A percentile compares a stretch with the other conserved stretches of the same genome.
Conservation (phyloP, 2,888 invertebrate genomes). For the Rhabditoides inermis region DNA sequence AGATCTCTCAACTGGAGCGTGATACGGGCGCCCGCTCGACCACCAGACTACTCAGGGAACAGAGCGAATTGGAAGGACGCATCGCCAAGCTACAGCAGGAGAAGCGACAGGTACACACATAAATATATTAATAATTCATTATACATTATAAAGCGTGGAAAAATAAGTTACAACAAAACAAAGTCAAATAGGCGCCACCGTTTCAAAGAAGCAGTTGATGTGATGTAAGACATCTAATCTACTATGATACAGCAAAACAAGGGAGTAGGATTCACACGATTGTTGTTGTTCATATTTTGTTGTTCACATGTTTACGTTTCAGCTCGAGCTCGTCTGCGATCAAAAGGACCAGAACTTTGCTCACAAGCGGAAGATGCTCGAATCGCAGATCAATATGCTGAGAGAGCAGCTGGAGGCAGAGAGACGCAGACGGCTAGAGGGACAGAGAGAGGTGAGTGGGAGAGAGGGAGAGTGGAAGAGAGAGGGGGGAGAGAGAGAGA, state of each 20-base stretch:
- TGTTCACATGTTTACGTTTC: conserved; percentile 2
- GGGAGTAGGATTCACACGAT: too few relatives aligned
- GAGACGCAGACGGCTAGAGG: conserved; percentile 17
- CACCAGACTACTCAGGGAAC: conserved; percentile 29
- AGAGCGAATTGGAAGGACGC: conserved; percentile 23
- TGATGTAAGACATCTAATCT: too few relatives aligned
- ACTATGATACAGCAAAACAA: too few relatives aligned
- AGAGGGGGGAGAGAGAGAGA: neutral
- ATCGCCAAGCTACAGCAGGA: conserved; percentile 29
- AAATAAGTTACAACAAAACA: too few relatives aligned
- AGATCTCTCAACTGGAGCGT: conserved; percentile 33
- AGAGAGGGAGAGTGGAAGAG: too few relatives aligned
- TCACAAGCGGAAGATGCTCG: conserved; percentile 32
- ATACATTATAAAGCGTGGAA: too few relatives aligned
- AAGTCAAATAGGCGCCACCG: too few relatives aligned
- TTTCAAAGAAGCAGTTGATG: too few relatives aligned
- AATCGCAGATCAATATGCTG: conserved; percentile 32
- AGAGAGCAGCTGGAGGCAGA: conserved; percentile 40
- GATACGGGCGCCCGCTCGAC: conserved; percentile 27
- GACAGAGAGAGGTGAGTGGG: conserved; percentile 9
- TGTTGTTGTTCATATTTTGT: too few relatives aligned
- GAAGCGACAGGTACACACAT: conserved; percentile 29
- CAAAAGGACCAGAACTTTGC: conserved; percentile 31
- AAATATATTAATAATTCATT: too few relatives aligned
- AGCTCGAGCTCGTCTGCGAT: conserved; percentile 34